These are phyloP conservation scores for Sinhomidia bicolor DNA, from an alignment of 2,888 invertebrate species.

Conservation along the genomic window DNA sequence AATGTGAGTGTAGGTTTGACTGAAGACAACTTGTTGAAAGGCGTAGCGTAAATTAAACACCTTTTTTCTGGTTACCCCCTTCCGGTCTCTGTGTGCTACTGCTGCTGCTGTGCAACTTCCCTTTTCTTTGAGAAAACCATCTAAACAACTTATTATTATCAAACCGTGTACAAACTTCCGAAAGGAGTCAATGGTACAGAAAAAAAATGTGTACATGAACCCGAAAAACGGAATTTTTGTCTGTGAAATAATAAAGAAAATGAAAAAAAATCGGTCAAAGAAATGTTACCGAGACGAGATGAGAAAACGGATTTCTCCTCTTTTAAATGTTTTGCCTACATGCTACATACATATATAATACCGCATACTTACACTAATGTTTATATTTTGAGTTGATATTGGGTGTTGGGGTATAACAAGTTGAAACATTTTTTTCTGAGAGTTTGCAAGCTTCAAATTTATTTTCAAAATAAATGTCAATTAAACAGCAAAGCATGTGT, in stretches of 20 bases:
- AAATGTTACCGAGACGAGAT: not conserved
- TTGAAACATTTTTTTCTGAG: not conserved
- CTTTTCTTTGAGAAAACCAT: not conserved
- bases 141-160: constrained; percentile 9
- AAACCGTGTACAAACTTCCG: not conserved
- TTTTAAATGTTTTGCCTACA: not conserved
- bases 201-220: not conserved
- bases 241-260: no score
- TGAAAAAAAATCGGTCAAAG: constrained; percentile 15
- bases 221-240: not conserved
- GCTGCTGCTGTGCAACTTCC: not conserved
- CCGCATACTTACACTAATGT: not conserved
- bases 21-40: constrained; percentile 63
- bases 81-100: no score
- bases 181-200: constrained; percentile 1
- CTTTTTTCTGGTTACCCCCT: constrained; percentile 25
- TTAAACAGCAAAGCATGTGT: not conserved
- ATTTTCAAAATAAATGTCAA: constrained; percentile 5
- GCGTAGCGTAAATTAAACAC: constrained; percentile 1
- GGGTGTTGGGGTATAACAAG: not conserved
- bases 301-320: not conserved
- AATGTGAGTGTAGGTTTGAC: not conserved
- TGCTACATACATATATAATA: not conserved
- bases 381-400: not conserved
- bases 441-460: not conserved